Base-by-base conservation (phyloP, 2,113 vertebrate species). In the Solea solea region DNA sequence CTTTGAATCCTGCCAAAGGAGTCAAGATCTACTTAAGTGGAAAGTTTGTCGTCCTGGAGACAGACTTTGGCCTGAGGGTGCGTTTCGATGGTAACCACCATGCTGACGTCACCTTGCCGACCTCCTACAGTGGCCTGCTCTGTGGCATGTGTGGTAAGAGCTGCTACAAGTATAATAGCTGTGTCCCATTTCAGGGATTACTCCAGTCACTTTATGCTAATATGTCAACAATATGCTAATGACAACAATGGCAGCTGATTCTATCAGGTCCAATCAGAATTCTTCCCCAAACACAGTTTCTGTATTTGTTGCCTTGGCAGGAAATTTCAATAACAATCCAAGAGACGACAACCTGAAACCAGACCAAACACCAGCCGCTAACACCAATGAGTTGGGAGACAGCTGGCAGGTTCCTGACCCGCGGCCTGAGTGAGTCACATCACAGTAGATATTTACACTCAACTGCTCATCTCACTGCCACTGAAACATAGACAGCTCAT, bases 101-200 rank as follows among this genome's bases (percentile, higher is more conserved):
- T 0, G 94, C 91, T 42, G 96, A 96, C 56, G 94, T 97, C 28
- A 93, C 92, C 5, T 61, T 96, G 65, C 94, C 95, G 0, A 87
- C 86, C 25, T 68, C 84, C 49, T 96, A 95, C 88, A 87, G 41
- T 4, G 93, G 86, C 14, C 89, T 91, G 21, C 92, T 97, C 62
- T 97, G 96, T 58, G 96, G 96, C 65, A 85, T 97, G 68, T 97
- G 96, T 83, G 96, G 96, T 97, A 92, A 94, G 93, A 63, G 48
- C 27, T 13, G 10, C 49, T 50, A n/a, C 49, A 50, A 16, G n/a
- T 50, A 21, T n/a, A 15, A n/a, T 15, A 50, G n/a, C 49, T 6
- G 34, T 34, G 34, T 34, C 34, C 34, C 34, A 34, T 34, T 34
- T 34, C 34, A 34, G 3, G 5, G 3, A 34, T 34, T 34, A 25